Conservation (phyloP, 2,888 invertebrate species). For the Dichetophora obliterata region DNA sequence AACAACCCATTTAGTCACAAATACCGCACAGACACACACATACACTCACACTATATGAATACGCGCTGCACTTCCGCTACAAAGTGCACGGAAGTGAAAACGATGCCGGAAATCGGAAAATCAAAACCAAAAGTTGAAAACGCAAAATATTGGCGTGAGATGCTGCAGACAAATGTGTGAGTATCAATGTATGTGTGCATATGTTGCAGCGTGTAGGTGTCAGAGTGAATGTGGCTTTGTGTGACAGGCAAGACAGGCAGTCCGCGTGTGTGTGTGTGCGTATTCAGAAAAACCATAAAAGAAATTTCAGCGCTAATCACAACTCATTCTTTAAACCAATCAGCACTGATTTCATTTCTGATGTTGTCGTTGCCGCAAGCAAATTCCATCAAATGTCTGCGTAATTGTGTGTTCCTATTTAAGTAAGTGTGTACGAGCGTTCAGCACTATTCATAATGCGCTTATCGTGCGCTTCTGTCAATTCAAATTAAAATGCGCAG, state of each 20-base stretch:
- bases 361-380: background rate
- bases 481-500: conserved; percentile 1
- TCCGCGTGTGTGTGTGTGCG: background rate
- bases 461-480: background rate
- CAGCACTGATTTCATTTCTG: too few species aligned
- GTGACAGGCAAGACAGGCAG: background rate
- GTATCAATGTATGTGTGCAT: background rate
- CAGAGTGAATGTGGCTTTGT: background rate
- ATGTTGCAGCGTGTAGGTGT: background rate
- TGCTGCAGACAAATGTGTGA: background rate
- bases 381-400: background rate
- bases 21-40: background rate
- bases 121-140: conserved; percentile 14
- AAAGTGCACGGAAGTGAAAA: conserved; percentile 6
- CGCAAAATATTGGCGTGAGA: conserved; percentile 8
- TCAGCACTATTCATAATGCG: background rate
- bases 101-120: conserved; percentile 17
- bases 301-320: conserved; percentile 1
- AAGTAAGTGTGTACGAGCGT: background rate
- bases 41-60: background rate
- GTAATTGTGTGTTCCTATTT: background rate
- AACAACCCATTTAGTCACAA: background rate
- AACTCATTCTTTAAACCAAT: background rate
- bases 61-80: background rate
- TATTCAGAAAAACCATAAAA: background rate